A percentile compares a stretch with the other conserved stretches of the same genome.
phyloP scores from a whole-genome alignment of 2,113 vertebrate genomes.

The Cebus imitator region DNA sequence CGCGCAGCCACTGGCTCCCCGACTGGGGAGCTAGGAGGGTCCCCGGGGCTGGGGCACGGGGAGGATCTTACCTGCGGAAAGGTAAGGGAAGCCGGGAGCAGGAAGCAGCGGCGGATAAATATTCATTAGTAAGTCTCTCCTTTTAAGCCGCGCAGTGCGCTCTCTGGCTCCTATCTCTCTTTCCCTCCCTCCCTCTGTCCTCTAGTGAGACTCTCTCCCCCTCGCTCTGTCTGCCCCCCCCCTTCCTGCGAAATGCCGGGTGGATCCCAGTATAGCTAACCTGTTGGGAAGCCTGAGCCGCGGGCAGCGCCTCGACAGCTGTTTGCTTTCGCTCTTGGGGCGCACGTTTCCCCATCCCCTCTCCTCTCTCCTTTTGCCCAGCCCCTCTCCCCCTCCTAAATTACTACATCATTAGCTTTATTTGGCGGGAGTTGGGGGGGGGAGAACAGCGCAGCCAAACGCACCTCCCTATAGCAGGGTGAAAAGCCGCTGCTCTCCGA shows the following conservation, averaged over 20 bases:
- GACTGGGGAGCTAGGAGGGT: neutral
- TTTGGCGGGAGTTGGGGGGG: neutral
- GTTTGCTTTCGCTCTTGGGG: constrained; percentile 69
- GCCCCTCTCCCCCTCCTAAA: constrained; percentile 72
- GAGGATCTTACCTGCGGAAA: constrained; percentile 76
- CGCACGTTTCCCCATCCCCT: constrained; percentile 20
- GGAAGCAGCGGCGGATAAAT: constrained; percentile 84
- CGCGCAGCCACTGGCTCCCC: neutral
- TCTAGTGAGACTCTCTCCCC: constrained; percentile 49
- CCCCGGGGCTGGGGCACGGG: constrained; percentile 10
- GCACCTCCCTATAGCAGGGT: constrained; percentile 17
- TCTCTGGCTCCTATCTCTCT: constrained; percentile 52
- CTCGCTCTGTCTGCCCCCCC: constrained; percentile 37
- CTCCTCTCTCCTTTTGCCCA: constrained; percentile 60
- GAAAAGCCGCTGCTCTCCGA: neutral
- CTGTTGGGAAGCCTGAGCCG: constrained; percentile 63
- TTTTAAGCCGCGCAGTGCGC: constrained; percentile 75
- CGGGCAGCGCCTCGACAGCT: constrained; percentile 60
- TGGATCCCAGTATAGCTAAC: constrained; percentile 62
- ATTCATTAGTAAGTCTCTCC: constrained; percentile 85
- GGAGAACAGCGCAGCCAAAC: neutral
- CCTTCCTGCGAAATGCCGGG: constrained; percentile 62
- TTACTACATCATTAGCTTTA: constrained; percentile 79
- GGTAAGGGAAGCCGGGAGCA: constrained; percentile 82
- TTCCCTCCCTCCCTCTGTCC: constrained; percentile 66